Base-by-base conservation (phyloP, 1,140 invertebrate genomes). In the Andrena cerasifolii region DNA sequence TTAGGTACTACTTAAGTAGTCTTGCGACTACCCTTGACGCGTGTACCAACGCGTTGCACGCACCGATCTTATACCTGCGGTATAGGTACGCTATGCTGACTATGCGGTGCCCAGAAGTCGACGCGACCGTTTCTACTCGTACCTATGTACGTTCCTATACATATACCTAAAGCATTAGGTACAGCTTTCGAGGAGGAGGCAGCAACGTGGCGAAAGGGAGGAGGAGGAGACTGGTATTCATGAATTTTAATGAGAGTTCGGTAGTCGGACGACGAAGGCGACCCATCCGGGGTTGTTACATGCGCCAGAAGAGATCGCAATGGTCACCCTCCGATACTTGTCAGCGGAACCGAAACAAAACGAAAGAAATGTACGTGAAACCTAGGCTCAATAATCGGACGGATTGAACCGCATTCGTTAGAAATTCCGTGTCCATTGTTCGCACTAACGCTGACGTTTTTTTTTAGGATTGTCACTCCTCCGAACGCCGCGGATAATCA, bases 211-310 rank as follows among this genome's bases (percentile, higher is more conserved):
- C 26, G 16, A 56, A 1, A 24, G 28, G 18, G 2, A 63, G 62
- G 40, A 45, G 53, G 45, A 56, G 28, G 26, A 43, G 16, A 40
- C n/a, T n/a, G n/a, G 77, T 56, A 65, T 78, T 86, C 80, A 84
- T 86, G 81, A 87, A 88, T 88, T 86, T 87, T 87, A 87, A 87
- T 82, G 86, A 86, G 82, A 78, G 84, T 87, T 87, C 78, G 81
- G 79, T 84, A 86, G 82, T 86, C 80, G 65, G 66, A 78, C 78
- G 79, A 85, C 79, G 80, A 82, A 61, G 80, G 83, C 71, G 82
- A 83, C 76, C 82, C 70, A 80, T 78, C 77, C 72, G 66, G 78
- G 72, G 78, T 78, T 76, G 80, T 68, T 33, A 51, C 43, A 24
- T 10, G 18, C 16, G 6, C n/a, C 14, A 26, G 31, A 56, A 47